Conservation (phyloP, 2,113 vertebrate genomes). For the Serinus canaria region DNA sequence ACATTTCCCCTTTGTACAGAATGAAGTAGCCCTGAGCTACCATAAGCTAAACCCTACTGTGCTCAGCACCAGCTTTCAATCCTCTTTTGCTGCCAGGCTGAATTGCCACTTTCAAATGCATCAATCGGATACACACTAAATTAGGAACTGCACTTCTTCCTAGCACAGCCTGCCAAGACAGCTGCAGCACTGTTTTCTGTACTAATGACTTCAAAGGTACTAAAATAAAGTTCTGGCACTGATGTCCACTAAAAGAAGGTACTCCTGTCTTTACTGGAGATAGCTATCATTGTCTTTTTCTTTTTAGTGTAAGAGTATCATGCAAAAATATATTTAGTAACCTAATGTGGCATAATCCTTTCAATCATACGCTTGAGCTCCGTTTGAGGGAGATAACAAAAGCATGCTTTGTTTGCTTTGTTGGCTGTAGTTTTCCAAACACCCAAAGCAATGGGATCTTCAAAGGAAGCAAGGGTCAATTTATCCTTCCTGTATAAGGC, state of each 20-base stretch:
- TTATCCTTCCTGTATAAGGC: not conserved
- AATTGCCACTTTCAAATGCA: constrained; percentile 1
- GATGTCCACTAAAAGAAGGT: not conserved
- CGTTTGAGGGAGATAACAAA: not conserved
- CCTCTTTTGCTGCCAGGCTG: not conserved
- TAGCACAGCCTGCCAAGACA: constrained; percentile 13
- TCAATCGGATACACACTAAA: not conserved
- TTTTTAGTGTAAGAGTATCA: not conserved
- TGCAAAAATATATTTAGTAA: constrained; percentile 25
- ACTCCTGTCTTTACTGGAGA: not conserved
- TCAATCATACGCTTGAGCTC: not conserved
- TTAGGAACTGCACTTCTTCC: not conserved
- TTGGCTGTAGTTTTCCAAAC: not conserved
- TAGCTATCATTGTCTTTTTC: not conserved
- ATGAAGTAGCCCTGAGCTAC: not conserved
- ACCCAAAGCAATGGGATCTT: not conserved
- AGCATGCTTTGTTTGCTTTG: not conserved
- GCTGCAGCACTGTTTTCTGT: not conserved
- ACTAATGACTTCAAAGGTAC: not conserved
- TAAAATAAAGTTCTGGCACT: constrained; percentile 29
- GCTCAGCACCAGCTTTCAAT: not conserved
- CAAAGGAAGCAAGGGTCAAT: not conserved
- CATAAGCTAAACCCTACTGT: not conserved
- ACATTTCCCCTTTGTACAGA: not conserved
- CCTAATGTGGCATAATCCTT: not conserved